Evolutionary conservation across 2,888 invertebrate genomes (phyloP).

Genomic region (Dryadula phaetusa): DNA sequence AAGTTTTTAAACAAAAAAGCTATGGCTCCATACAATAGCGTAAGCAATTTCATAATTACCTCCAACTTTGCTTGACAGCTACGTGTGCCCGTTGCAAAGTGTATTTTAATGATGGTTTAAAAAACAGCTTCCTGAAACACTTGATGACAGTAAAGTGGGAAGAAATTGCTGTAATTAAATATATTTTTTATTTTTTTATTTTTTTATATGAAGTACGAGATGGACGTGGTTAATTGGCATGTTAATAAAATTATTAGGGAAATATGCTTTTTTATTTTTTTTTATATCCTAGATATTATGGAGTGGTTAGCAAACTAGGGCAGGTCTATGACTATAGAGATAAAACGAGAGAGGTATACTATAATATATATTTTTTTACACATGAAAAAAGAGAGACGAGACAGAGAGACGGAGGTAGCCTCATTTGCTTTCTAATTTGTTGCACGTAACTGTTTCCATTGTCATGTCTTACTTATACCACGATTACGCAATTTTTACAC

Average conservation of each 20-base stretch:
- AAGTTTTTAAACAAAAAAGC: neutral
- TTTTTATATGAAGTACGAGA: neutral
- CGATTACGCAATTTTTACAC: too few relatives aligned
- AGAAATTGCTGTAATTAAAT: constrained; percentile 13
- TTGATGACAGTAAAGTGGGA: constrained; percentile 10
- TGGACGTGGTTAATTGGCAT: neutral
- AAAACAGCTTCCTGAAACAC: constrained; percentile 14
- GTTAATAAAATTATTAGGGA: neutral
- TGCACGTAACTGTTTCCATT: too few relatives aligned
- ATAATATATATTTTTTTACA: too few relatives aligned
- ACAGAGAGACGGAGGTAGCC: too few relatives aligned
- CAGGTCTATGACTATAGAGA: too few relatives aligned
- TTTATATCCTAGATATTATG: too few relatives aligned
- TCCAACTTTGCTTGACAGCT: constrained; percentile 11
- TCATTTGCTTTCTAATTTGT: too few relatives aligned
- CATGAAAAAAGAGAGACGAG: too few relatives aligned
- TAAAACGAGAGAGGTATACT: too few relatives aligned
- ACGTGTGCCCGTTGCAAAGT: constrained; percentile 19
- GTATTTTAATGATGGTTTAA: constrained; percentile 14
- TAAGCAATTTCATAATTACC: constrained; percentile 5
- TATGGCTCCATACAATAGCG: neutral
- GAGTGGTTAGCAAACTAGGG: too few relatives aligned
- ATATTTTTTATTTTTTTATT: neutral
- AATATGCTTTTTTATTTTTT: neutral
- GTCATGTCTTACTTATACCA: too few relatives aligned